Percentiles rank a stretch among this genome's conserved stretches.
Conservation (phyloP, 2,797 vertebrate species). For the Hemibagrus guttatus region DNA sequence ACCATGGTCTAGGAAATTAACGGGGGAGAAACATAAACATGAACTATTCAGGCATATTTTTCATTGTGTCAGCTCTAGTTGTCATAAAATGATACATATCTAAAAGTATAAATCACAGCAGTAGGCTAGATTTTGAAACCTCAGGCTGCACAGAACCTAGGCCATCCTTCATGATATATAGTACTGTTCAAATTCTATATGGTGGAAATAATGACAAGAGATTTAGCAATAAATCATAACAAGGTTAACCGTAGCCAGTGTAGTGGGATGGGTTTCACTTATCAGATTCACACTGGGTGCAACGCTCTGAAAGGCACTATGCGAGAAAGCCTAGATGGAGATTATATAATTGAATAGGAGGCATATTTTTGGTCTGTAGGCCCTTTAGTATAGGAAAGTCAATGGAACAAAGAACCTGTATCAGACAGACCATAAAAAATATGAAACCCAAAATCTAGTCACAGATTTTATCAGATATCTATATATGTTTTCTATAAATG, state of each 20-base stretch:
- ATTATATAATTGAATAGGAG: conserved; percentile 38
- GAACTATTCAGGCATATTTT: not conserved
- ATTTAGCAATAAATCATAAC: conserved; percentile 29
- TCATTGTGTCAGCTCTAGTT: not conserved
- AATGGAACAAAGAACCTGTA: conserved; percentile 19
- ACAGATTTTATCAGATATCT: not conserved
- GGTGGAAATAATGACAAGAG: conserved; percentile 4
- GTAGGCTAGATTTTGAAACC: not conserved
- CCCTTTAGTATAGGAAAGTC: conserved; percentile 29
- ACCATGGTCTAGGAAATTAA: not conserved
- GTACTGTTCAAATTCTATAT: conserved; percentile 8
- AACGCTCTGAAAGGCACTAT: conserved; percentile 35
- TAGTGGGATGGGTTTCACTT: conserved; percentile 33
- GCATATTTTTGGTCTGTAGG: conserved; percentile 14
- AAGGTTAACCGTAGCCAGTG: conserved; percentile 16
- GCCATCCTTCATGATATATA: conserved; percentile 5
- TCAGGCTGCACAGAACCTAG: not conserved
- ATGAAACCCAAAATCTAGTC: not conserved
- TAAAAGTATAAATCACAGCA: not conserved
- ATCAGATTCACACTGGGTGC: conserved; percentile 24
- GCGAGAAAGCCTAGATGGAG: conserved; percentile 21
- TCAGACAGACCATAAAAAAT: not conserved
- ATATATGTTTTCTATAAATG: not conserved
- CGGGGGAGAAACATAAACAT: not conserved
- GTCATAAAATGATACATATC: not conserved